Conservation (phyloP, 2,888 invertebrate species). For the Fragum whitleyi region DNA sequence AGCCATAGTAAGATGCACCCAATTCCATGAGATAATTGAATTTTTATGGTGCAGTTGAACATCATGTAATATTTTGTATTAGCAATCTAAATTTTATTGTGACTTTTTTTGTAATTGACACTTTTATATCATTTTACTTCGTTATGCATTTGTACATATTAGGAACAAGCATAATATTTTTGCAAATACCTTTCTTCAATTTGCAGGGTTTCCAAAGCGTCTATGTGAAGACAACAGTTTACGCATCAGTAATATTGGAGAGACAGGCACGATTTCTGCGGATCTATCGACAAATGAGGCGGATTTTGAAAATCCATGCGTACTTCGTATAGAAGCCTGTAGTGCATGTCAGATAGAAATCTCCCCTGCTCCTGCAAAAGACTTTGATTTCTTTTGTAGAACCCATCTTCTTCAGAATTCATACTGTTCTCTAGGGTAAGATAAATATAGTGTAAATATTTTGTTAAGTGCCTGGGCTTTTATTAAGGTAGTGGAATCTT, state of each 20-base stretch:
- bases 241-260: conserved; percentile 33
- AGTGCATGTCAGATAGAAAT: conserved; percentile 49
- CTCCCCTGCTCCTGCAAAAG: background rate
- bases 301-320: conserved; percentile 30
- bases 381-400: conserved; percentile 39
- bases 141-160: no score
- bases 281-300: conserved; percentile 2
- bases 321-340: conserved; percentile 51
- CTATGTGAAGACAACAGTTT: conserved; percentile 33
- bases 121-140: no score
- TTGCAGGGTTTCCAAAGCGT: background rate
- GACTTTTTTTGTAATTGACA: no score
- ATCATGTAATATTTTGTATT: no score
- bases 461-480: no score
- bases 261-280: conserved; percentile 36
- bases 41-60: no score
- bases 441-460: background rate
- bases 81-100: no score
- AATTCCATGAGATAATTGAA: no score
- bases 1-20: no score
- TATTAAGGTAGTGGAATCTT: no score
- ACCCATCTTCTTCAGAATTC: background rate
- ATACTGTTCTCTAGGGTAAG: conserved; percentile 40
- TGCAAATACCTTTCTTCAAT: background rate
- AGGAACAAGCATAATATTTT: no score